Evolutionary conservation across 1,140 invertebrate genomes (phyloP).

Genomic region (Dreissena rostriformis): DNA sequence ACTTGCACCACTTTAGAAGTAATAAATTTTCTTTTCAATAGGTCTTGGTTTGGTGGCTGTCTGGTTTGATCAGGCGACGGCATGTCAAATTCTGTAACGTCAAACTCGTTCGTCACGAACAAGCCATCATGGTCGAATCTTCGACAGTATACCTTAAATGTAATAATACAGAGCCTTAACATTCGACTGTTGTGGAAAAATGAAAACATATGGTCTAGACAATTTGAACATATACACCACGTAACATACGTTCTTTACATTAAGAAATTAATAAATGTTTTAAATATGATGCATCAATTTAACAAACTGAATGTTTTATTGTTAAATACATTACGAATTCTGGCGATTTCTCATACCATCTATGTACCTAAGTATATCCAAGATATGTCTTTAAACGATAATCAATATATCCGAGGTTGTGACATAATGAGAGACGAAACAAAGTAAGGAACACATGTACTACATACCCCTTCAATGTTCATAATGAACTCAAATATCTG

Average conservation of each 20-base stretch:
- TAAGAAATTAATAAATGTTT: slow-evolving; percentile 57
- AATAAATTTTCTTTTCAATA: background rate
- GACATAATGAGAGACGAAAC: too few relatives aligned
- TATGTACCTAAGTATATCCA: too few relatives aligned
- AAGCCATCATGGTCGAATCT: slow-evolving; percentile 54
- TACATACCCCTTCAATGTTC: slow-evolving; percentile 53
- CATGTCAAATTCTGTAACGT: slow-evolving; percentile 64
- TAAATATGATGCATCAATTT: too few relatives aligned
- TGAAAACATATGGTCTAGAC: too few relatives aligned
- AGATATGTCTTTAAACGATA: too few relatives aligned
- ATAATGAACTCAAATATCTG: slow-evolving; percentile 64
- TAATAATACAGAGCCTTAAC: background rate
- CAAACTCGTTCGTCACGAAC: slow-evolving; percentile 64
- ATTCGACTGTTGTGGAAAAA: too few relatives aligned
- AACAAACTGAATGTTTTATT: too few relatives aligned
- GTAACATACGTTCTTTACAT: background rate
- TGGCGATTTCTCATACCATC: too few relatives aligned
- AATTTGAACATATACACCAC: background rate
- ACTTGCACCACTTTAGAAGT: background rate
- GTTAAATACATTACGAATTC: too few relatives aligned
- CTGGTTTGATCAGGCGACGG: slow-evolving; percentile 3
- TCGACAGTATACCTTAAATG: slow-evolving; percentile 41
- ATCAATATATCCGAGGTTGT: too few relatives aligned
- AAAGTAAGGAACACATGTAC: background rate
- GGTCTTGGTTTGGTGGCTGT: background rate